A percentile compares a stretch with the other conserved stretches of the same genome.
These are phyloP conservation scores for Drosophila robusta DNA, from an alignment of 2,888 invertebrate species.

Conservation along the genomic window DNA sequence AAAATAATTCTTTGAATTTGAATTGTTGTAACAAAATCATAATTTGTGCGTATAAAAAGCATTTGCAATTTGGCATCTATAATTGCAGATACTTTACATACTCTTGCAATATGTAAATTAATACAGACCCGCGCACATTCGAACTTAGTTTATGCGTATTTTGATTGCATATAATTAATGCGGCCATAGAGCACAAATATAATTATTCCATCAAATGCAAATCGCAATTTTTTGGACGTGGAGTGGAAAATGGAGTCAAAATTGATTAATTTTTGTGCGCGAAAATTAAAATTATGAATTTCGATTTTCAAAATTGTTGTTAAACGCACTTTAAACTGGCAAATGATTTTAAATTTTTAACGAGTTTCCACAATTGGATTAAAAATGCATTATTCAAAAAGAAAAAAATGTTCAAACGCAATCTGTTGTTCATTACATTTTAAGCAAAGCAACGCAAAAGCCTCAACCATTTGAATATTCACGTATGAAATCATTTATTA, in stretches of 20 bases:
- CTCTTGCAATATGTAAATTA: slow-evolving; percentile 58
- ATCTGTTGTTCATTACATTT: slow-evolving; percentile 6
- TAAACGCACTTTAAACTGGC: slow-evolving; percentile 17
- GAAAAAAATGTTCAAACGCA: background rate
- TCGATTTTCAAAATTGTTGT: slow-evolving; percentile 24
- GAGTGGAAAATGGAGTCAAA: slow-evolving; percentile 26
- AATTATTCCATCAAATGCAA: slow-evolving; percentile 59
- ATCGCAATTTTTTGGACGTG: slow-evolving; percentile 31
- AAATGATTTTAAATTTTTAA: slow-evolving; percentile 13
- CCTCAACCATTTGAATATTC: slow-evolving; percentile 10
- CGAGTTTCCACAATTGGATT: slow-evolving; percentile 9
- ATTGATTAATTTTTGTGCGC: slow-evolving; percentile 55
- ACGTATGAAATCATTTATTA: slow-evolving; percentile 15
- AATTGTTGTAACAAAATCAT: slow-evolving; percentile 5
- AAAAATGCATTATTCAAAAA: slow-evolving; percentile 18
- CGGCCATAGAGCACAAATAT: slow-evolving; percentile 40
- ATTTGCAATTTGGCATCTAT: slow-evolving; percentile 23
- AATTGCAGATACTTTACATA: slow-evolving; percentile 44
- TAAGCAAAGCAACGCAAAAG: background rate
- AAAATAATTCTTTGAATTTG: background rate
- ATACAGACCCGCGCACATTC: slow-evolving; percentile 8
- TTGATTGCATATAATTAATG: slow-evolving; percentile 62
- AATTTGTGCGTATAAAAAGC: slow-evolving; percentile 21
- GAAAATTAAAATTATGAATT: slow-evolving; percentile 24
- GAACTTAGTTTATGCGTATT: slow-evolving; percentile 11